These are phyloP conservation scores for Thumatha senex DNA, from an alignment of 2,888 invertebrate genomes.

Conservation along the genomic window DNA sequence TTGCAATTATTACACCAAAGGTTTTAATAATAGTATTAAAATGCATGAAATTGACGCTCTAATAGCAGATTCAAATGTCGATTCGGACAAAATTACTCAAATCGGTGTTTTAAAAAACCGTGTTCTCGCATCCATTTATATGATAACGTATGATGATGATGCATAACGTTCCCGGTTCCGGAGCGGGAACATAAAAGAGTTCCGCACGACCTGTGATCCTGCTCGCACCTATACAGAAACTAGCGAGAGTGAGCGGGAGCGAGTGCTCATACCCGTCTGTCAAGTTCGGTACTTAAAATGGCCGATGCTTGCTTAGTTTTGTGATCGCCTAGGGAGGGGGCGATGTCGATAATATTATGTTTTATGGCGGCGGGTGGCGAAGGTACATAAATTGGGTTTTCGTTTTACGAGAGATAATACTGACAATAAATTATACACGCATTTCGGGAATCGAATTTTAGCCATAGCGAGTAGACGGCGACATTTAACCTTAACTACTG, in stretches of 20 bases:
- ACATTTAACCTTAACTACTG: constrained; percentile 33
- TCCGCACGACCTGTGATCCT: constrained; percentile 52
- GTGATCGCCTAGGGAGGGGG: constrained; percentile 81
- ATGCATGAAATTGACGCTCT: neutral
- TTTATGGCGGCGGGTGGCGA: constrained; percentile 73
- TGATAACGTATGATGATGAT: constrained; percentile 54
- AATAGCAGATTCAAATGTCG: neutral
- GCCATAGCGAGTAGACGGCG: constrained; percentile 42
- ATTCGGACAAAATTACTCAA: neutral
- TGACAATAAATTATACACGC: constrained; percentile 69
- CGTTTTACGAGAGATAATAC: constrained; percentile 77
- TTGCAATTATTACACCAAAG: neutral
- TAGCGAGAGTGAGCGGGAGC: constrained; percentile 21
- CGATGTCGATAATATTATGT: constrained; percentile 80
- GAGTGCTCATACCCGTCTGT: constrained; percentile 56
- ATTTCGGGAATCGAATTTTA: constrained; percentile 65
- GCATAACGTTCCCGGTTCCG: constrained; percentile 61
- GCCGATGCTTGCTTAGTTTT: constrained; percentile 79
- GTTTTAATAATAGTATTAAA: neutral
- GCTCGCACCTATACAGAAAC: constrained; percentile 37
- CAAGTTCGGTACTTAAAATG: constrained; percentile 76
- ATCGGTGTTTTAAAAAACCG: neutral
- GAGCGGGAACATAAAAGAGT: constrained; percentile 67
- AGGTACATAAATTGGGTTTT: constrained; percentile 75
- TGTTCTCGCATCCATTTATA: constrained; percentile 28